These are phyloP conservation scores for Dasyprocta punctata DNA, from an alignment of 2,113 vertebrate species.

Conservation along the genomic window DNA sequence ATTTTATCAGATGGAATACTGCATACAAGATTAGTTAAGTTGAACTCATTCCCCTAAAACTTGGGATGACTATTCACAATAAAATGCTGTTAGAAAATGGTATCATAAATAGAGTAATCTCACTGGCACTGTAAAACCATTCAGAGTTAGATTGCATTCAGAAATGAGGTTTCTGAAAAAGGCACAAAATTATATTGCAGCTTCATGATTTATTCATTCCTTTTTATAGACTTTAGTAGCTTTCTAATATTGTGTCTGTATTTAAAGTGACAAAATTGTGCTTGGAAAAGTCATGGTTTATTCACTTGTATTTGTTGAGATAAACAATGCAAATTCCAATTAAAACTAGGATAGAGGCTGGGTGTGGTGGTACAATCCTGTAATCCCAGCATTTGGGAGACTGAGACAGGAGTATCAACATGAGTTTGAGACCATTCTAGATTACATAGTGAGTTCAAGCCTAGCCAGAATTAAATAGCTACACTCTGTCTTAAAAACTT, in stretches of 20 bases:
- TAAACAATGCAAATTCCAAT: conserved; percentile 58
- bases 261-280: conserved; percentile 59
- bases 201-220: conserved; percentile 68
- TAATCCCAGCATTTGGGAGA: neutral
- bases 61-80: conserved; percentile 36
- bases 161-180: conserved; percentile 71
- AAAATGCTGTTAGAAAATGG: conserved; percentile 29
- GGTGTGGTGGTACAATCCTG: neutral
- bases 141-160: conserved; percentile 42
- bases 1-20: conserved; percentile 13
- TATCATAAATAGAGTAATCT: conserved; percentile 51
- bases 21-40: neutral
- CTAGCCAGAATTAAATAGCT: neutral
- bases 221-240: conserved; percentile 48
- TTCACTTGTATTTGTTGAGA: conserved; percentile 41
- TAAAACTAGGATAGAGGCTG: conserved; percentile 18
- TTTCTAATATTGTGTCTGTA: conserved; percentile 56
- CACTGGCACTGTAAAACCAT: conserved; percentile 35
- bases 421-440: neutral
- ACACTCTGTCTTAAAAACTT: neutral
- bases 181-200: conserved; percentile 64
- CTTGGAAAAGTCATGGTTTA: conserved; percentile 44
- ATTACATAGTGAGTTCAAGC: neutral
- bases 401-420: neutral
- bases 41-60: conserved; percentile 58